phyloP scores from a whole-genome alignment of 2,797 vertebrate genomes.

The Phrynocephalus vlangalii region DNA sequence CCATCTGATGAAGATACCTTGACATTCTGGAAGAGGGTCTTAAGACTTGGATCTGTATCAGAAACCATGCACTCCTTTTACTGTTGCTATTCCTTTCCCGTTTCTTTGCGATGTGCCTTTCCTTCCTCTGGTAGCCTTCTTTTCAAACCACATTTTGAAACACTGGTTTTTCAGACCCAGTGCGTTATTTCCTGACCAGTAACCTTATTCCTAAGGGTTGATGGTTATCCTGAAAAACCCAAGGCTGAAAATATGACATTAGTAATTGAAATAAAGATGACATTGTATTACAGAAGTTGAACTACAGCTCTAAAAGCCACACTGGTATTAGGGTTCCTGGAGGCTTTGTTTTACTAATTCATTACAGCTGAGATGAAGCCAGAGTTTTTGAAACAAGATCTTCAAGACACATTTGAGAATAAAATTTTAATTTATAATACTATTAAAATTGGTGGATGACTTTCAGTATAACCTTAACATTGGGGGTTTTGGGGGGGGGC shows the following conservation, averaged over 20 bases:
- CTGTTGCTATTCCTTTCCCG: conserved; percentile 22
- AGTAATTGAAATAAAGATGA: conserved; percentile 62
- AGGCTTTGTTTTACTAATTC: conserved; percentile 76
- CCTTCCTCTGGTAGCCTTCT: conserved; percentile 29
- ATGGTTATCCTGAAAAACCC: conserved; percentile 47
- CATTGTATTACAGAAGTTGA: conserved; percentile 56
- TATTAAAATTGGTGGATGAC: conserved; percentile 47
- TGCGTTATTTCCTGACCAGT: conserved; percentile 50
- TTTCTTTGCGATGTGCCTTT: conserved; percentile 30
- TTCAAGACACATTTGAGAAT: conserved; percentile 56
- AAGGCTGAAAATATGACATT: conserved; percentile 54
- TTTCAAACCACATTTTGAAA: conserved; percentile 38
- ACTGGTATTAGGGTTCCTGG: conserved; percentile 60
- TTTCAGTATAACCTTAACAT: conserved; percentile 31
- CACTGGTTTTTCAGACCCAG: conserved; percentile 32
- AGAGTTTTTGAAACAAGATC: conserved; percentile 48
- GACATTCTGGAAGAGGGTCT: conserved; percentile 20
- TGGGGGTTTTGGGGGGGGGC: too few relatives aligned
- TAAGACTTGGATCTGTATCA: neutral
- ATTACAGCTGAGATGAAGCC: conserved; percentile 68
- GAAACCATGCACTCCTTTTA: conserved; percentile 28
- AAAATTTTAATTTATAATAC: conserved; percentile 48
- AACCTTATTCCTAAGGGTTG: conserved; percentile 34
- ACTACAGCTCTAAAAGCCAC: conserved; percentile 61
- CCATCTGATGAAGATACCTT: neutral